Base-by-base conservation (phyloP, 2,797 vertebrate species). In the Mus spretus region DNA sequence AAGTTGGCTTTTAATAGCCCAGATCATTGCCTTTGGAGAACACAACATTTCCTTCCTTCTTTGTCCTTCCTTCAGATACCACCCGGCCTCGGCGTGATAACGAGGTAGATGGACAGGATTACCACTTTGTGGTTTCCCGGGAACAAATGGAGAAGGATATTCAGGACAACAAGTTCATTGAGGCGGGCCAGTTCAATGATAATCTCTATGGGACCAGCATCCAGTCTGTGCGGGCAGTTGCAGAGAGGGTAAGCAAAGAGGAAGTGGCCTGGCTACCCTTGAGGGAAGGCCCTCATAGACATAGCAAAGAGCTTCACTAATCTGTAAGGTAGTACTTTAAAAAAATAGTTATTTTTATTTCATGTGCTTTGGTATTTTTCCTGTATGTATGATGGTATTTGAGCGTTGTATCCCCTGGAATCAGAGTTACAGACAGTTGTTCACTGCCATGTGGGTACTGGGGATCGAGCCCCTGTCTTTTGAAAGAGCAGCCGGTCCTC, bases 81-180 rank as follows among this genome's bases (percentile, higher is more conserved):
- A 99, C 99, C 96, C 99, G 99, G 97, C 99, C 99, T 34, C 98
- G 99, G 97, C 99, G 99, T 70, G 99, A 99, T 92, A 99, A 99
- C 0, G 99, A 99, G 98, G 99, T 99, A 94, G 99, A 99, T 0
- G 99, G 99, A 1, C 99, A 99, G 97, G 99, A 99, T 98, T 99
- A 99, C 96, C 99, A 99, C 98, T 99, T 99, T 31, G 99, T 99
- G 37, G 98, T 84, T 2, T 99, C 99, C 9, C 99, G 99, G 50
- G 99, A 99, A 90, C 99, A 99, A 98, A 99, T 99, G 99, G 99
- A 99, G 98, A 99, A 99, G 89, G 99, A 99, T 97, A 99, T 99
- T 98, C 99, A 99, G 98, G 99, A 99, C 98, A 99, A 99, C 98
- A 99, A 99, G 98, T 99, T 99, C 97, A 99, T 99, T 8, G 99